Base-by-base conservation (phyloP, 2,113 vertebrate species). In the Pteruthius melanotis region DNA sequence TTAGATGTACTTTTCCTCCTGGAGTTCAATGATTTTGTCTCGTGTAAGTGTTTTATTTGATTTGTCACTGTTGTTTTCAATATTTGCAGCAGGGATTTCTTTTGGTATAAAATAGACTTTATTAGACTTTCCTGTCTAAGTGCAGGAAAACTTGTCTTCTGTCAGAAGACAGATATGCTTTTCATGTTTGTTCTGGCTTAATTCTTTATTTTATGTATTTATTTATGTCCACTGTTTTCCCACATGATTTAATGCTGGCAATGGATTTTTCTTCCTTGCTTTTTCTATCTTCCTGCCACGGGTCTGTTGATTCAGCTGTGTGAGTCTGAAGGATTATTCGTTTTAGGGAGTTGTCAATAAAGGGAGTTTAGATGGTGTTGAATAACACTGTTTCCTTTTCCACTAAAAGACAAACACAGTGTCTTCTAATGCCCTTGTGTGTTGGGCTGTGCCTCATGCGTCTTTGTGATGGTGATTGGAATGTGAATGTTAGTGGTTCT, bases 371-470 rank as follows among this genome's bases (percentile, higher is more conserved):
- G 71, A 40, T 84, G 59, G 61, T 37, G 15, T 77, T 82, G 88
- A 95, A 87, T 94, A 89, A 79, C 88, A 86, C 23, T 52, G 82
- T 93, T 97, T 89, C 69, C 69, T 93, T 97, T 96, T 89, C 74
- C 40, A 83, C 70, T 64, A 35, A 83, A 83, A 91, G 74, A 64
- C 87, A 96, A 95, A 88, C 92, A 75, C n/a, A 90, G 27, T 88
- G 74, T 92, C 94, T 97, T 96, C 96, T 76, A 75, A 68, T 93
- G 90, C 83, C 94, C 92, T 96, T 96, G 71, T 96, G 86, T 92
- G 79, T 65, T 90, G 54, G 40, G 85, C 74, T 88, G 85, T 83
- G 77, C 71, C 45, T 93, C 69, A 6, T 68, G 45, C 7, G 49
- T 83, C 82, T 54, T 28, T 68, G 69, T 84, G 83, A 40, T 28